Base-by-base conservation (phyloP, 1,140 invertebrate genomes). In the Pseudobourletiella spinata region DNA sequence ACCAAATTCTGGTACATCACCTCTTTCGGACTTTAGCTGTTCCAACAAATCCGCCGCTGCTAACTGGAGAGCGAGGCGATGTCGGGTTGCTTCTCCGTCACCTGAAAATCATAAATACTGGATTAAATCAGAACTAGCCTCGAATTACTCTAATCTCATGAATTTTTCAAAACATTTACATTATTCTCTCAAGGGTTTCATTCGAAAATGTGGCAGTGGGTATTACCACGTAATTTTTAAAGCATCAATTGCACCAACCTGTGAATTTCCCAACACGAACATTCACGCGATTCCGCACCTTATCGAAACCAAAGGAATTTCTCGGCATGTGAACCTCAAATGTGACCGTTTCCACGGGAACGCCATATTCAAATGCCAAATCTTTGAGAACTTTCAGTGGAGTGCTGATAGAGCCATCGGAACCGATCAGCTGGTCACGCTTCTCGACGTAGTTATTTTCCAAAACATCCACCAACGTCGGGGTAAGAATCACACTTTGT, bases 41-140 rank as follows among this genome's bases (percentile, higher is more conserved):
- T 54, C 16, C 32, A 64, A 59, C 28, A 64, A 24, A 30, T 64
- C 62, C 2, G 35, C 48, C 14, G 62, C 44, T 43, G 62, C 62
- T 39, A 64, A 30, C n/a, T 64, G 62, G 2, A 25, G 20, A 0
- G 62, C 62, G 11, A 64, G n/a, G 24, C 48, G 43, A 1, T 55
- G 48, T 14, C 46, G 48, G 1, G 48, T 28, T 18, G 62, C 46
- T 46, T 64, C 62, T 24, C 62, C 62, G 18, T 51, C 22, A 8
- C 62, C 62, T 59, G 26, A 1, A 25, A n/a, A 55, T n/a, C n/a
- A n/a, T n/a, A n/a, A n/a, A n/a, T n/a, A 24, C n/a, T n/a, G n/a
- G n/a, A n/a, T n/a, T n/a, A n/a, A n/a, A n/a, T n/a, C n/a, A n/a
- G n/a, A n/a, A n/a, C n/a, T n/a, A n/a, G n/a, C n/a, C n/a, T n/a